phyloP scores from a whole-genome alignment of 2,113 vertebrate genomes.

The Equus przewalskii region DNA sequence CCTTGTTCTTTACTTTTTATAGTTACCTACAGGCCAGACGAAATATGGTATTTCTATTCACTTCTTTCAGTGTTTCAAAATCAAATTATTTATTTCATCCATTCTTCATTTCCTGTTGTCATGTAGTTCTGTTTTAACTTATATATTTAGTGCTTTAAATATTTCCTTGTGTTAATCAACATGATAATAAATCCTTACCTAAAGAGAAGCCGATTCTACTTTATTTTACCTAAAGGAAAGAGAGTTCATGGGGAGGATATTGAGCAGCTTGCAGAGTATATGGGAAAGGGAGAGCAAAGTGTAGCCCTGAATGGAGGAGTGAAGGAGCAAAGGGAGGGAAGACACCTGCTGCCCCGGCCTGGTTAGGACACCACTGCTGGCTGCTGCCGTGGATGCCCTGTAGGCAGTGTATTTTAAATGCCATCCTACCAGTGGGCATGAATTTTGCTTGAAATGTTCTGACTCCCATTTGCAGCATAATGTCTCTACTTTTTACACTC shows the following conservation, averaged over 20 bases:
- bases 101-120: not conserved
- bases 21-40: not conserved
- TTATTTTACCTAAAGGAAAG: not conserved
- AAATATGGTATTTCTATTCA: not conserved
- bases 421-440: not conserved
- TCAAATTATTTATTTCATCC: not conserved
- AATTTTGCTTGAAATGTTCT: not conserved
- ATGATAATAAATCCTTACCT: constrained; percentile 28
- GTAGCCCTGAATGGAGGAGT: not conserved
- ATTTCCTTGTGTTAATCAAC: constrained; percentile 38
- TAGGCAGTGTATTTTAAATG: not conserved
- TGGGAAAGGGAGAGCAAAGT: not conserved
- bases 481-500: not conserved
- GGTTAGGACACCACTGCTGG: fast-evolving
- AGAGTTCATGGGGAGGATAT: not conserved
- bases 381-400: fast-evolving
- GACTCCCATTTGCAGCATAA: not conserved
- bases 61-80: constrained; percentile 9
- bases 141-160: constrained; percentile 12
- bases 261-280: not conserved
- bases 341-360: not conserved
- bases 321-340: not conserved
- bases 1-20: not conserved
- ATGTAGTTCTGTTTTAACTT: constrained; percentile 39
- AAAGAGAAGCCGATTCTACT: constrained; percentile 13